A percentile compares a stretch with the other conserved stretches of the same genome.
phyloP scores from a whole-genome alignment of 64 coral and sea anemone genomes.

The Montipora cactus region DNA sequence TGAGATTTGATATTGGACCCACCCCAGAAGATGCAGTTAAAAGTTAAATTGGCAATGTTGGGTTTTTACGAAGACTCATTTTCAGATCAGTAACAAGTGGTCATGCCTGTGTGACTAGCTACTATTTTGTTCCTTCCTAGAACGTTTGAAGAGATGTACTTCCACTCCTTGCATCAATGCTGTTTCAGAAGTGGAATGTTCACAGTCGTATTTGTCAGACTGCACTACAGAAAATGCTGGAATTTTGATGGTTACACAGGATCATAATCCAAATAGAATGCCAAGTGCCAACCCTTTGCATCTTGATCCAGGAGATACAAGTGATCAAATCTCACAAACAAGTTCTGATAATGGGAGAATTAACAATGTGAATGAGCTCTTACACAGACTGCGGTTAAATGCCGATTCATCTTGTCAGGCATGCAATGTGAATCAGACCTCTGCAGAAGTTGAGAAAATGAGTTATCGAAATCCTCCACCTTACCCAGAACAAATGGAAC shows the following conservation, averaged over 20 bases:
- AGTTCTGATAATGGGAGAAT: slow-evolving; percentile 22
- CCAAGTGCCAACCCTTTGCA: not conserved
- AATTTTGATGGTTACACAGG: slow-evolving; percentile 59
- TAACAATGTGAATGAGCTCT: slow-evolving; percentile 25
- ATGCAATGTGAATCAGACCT: slow-evolving; percentile 24
- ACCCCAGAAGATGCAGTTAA: no score
- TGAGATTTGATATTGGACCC: no score
- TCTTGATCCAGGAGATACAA: slow-evolving; percentile 25
- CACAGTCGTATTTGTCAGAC: slow-evolving; percentile 43
- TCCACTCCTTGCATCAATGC: slow-evolving; percentile 79
- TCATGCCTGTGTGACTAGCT: not conserved
- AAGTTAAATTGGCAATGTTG: no score
- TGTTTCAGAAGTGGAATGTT: slow-evolving; percentile 55
- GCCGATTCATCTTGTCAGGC: slow-evolving; percentile 32
- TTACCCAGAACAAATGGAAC: slow-evolving; percentile 78
- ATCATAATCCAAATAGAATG: not conserved
- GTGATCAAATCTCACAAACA: slow-evolving; percentile 1
- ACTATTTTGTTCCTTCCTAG: slow-evolving; percentile 28
- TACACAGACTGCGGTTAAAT: slow-evolving; percentile 43
- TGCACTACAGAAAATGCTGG: slow-evolving; percentile 76
- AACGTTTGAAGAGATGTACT: slow-evolving; percentile 87
- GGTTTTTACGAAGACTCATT: no score
- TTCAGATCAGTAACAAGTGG: no score
- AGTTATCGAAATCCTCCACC: slow-evolving; percentile 86
- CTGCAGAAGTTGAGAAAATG: slow-evolving; percentile 57